These are phyloP conservation scores for Acropora tenuis DNA, from an alignment of 64 coral and sea anemone species.

Conservation along the genomic window DNA sequence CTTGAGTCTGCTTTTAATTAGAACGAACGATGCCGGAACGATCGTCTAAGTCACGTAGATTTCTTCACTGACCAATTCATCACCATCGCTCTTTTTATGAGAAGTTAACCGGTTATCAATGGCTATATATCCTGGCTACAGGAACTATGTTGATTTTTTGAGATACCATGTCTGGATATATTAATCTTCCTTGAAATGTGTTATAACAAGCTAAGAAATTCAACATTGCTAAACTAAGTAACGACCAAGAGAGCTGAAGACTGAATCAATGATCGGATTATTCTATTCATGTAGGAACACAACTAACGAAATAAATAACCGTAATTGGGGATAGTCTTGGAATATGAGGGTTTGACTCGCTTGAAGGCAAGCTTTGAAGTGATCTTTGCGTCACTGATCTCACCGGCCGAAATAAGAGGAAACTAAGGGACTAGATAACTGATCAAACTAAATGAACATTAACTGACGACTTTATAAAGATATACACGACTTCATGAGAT, in stretches of 20 bases:
- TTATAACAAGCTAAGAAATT: neutral
- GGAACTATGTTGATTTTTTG: neutral
- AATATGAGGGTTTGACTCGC: neutral
- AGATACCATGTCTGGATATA: neutral
- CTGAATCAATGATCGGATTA: neutral
- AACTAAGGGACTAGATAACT: no score
- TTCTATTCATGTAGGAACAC: neutral
- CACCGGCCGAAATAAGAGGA: no score
- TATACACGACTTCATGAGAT: no score
- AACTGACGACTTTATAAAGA: no score
- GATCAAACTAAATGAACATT: no score
- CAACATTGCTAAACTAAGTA: neutral
- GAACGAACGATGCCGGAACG: neutral
- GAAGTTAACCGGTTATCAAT: neutral
- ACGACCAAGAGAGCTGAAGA: neutral
- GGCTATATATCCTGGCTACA: neutral
- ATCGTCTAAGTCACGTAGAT: neutral
- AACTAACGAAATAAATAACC: neutral
- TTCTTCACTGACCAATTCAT: neutral
- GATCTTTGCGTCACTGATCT: neutral
- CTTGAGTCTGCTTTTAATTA: neutral
- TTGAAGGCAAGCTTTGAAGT: neutral
- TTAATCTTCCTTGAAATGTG: neutral
- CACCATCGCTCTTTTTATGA: neutral
- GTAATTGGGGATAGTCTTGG: no score